Conservation (phyloP, 35 echinoderm and acorn worm genomes). For the Ptychodera flava region DNA sequence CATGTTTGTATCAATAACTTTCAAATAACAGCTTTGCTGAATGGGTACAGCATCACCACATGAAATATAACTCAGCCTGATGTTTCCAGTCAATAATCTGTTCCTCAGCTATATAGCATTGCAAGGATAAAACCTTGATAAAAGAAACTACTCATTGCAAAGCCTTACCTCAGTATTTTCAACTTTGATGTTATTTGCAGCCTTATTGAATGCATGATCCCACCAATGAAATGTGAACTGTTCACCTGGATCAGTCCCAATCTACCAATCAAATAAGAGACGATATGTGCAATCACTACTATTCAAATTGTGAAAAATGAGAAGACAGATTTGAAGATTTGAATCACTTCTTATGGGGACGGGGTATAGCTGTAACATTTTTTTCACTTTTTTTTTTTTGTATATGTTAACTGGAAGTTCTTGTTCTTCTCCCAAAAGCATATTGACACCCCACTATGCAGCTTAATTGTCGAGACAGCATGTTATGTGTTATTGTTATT, state of each 20-base stretch:
- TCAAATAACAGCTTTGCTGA: background rate
- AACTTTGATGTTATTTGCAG: constrained; percentile 73
- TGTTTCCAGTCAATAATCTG: no score
- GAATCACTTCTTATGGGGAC: background rate
- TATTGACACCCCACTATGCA: background rate
- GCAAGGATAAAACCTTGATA: no score
- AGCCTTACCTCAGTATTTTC: constrained; percentile 61
- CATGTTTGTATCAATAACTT: background rate
- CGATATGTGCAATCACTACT: background rate
- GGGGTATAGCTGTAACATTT: background rate
- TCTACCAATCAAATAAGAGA: constrained; percentile 16
- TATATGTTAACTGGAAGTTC: background rate
- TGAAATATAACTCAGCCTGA: constrained; percentile 6
- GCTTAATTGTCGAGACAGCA: no score
- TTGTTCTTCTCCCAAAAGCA: no score
- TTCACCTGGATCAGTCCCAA: constrained; percentile 72
- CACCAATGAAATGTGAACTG: constrained; percentile 95
- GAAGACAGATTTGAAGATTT: constrained; percentile 1
- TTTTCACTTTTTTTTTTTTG: background rate
- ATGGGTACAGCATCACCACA: background rate
- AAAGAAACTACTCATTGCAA: no score
- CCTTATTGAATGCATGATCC: constrained; percentile 97
- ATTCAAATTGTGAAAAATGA: background rate
- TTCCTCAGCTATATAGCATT: no score
- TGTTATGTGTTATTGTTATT: no score